Percentiles rank a stretch among this genome's conserved stretches.
Conservation (phyloP, 2,113 vertebrate species). For the Pandion haliaetus region DNA sequence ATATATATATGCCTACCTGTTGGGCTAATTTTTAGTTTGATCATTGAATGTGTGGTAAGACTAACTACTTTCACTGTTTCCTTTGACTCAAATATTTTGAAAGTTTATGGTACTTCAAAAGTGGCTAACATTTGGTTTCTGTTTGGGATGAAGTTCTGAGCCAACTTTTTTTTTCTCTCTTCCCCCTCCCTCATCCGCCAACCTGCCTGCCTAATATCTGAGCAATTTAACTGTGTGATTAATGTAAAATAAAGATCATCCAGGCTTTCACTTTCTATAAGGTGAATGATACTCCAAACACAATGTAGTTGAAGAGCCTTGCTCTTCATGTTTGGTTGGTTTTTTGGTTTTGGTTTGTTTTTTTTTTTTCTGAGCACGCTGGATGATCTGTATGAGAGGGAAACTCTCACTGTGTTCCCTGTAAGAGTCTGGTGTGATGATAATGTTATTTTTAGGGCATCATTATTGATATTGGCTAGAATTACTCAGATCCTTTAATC, state of each 20-base stretch:
- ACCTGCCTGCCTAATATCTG: neutral
- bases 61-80: neutral
- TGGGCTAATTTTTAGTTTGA: neutral
- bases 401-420: neutral
- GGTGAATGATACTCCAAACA: neutral
- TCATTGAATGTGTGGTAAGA: neutral
- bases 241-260: neutral
- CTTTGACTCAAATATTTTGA: neutral
- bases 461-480: conserved; percentile 25
- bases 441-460: conserved; percentile 30
- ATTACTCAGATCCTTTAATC: conserved; percentile 49
- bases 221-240: neutral
- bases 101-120: neutral
- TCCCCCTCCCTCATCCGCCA: neutral
- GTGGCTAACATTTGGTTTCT: conserved; percentile 7
- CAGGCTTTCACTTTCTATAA: neutral
- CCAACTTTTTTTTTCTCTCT: neutral
- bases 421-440: neutral
- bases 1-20: neutral
- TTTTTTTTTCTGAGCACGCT: neutral
- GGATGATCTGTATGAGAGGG: neutral
- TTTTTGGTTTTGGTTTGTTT: too few relatives aligned
- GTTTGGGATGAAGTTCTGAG: neutral
- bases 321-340: neutral
- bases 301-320: neutral